These are phyloP conservation scores for Brachionus rotundiformis DNA, from an alignment of 1,140 invertebrate species.

Conservation along the genomic window DNA sequence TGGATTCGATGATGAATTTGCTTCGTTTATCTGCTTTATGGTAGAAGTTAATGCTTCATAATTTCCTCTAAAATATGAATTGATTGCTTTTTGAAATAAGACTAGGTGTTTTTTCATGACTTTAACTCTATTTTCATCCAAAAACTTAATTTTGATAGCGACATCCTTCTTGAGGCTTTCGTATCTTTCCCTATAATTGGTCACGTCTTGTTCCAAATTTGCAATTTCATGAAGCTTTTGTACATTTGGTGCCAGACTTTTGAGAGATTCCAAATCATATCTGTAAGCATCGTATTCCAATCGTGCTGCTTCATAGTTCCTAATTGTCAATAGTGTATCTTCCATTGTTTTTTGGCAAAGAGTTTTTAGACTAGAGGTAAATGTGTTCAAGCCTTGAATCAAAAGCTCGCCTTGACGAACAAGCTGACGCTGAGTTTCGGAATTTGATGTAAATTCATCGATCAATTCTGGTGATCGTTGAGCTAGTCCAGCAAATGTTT, in stretches of 20 bases:
- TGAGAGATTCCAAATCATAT: slow-evolving; percentile 78
- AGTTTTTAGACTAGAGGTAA: slow-evolving; percentile 90
- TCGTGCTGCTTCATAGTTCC: slow-evolving; percentile 86
- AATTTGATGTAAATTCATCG: slow-evolving; percentile 90
- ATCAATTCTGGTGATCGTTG: slow-evolving; percentile 91
- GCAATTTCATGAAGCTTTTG: slow-evolving; percentile 66
- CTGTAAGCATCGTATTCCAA: slow-evolving; percentile 96
- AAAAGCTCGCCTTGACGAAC: slow-evolving; percentile 90
- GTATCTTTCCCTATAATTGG: slow-evolving; percentile 82
- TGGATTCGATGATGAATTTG: slow-evolving; percentile 19
- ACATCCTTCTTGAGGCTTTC: slow-evolving; percentile 87
- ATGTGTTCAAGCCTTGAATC: slow-evolving; percentile 86
- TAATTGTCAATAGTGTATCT: slow-evolving; percentile 87
- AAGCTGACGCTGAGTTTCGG: slow-evolving; percentile 86
- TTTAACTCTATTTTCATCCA: slow-evolving; percentile 95
- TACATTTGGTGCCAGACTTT: slow-evolving; percentile 53
- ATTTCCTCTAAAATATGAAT: slow-evolving; percentile 93
- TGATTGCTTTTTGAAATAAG: slow-evolving; percentile 90
- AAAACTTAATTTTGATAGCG: slow-evolving; percentile 88
- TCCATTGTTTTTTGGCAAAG: slow-evolving; percentile 94
- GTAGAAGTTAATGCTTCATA: slow-evolving; percentile 86
- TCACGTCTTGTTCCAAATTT: slow-evolving; percentile 78
- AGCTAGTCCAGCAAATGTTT: slow-evolving; percentile 88
- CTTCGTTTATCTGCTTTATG: slow-evolving; percentile 84
- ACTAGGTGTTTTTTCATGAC: slow-evolving; percentile 96